Conservation (phyloP, 2,113 vertebrate species). For the Oncorhynchus gorbuscha region DNA sequence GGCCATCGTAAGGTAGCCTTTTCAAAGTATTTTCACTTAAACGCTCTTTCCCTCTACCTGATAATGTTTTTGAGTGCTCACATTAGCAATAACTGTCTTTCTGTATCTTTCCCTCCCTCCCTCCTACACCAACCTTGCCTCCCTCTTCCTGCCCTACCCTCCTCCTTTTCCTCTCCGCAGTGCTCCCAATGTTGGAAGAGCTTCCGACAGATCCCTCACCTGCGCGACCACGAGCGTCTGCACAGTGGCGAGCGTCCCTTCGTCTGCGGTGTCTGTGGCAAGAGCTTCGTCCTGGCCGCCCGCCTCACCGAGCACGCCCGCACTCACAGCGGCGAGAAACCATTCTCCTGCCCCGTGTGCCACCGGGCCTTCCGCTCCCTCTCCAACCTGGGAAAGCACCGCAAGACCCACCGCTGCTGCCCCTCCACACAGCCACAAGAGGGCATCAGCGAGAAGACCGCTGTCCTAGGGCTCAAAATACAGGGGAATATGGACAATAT, state of each 20-base stretch:
- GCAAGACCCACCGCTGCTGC: conserved; percentile 31
- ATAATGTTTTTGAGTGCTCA: too few relatives aligned
- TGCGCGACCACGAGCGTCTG: conserved; percentile 40
- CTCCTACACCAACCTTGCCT: too few relatives aligned
- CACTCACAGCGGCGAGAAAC: conserved; percentile 47
- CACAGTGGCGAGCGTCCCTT: conserved; percentile 36
- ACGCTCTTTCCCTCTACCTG: too few relatives aligned
- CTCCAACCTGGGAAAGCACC: conserved; percentile 48
- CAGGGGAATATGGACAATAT: too few relatives aligned
- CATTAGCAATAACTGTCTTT: too few relatives aligned
- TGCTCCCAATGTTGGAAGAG: conserved; percentile 39
- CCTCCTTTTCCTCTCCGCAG: conserved; percentile 2
- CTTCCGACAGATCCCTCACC: conserved; percentile 48
- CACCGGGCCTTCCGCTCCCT: conserved; percentile 35
- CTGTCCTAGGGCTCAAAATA: not conserved
- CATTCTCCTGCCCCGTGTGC: conserved; percentile 37
- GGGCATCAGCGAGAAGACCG: not conserved
- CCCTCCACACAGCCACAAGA: not conserved
- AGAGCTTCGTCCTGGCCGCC: conserved; percentile 39
- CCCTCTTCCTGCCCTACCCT: not conserved
- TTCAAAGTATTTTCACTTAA: too few relatives aligned
- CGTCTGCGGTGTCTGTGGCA: conserved; percentile 31
- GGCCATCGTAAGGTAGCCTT: too few relatives aligned
- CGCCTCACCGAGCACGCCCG: conserved; percentile 44
- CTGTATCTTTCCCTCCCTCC: too few relatives aligned